Conservation (phyloP, 2,113 vertebrate species). For the Rhabdornis inornatus region DNA sequence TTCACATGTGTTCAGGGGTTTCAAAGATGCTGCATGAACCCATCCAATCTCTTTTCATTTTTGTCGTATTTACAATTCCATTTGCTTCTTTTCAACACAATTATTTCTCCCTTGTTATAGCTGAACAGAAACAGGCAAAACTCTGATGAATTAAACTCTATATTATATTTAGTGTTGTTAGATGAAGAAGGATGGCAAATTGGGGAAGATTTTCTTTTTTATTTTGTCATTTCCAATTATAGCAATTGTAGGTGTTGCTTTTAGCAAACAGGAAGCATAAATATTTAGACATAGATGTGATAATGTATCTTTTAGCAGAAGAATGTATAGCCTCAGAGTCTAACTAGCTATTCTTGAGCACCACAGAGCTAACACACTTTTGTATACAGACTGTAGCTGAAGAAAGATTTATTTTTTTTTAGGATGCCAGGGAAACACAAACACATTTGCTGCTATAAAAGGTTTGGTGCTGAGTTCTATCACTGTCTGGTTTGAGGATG, state of each 20-base stretch:
- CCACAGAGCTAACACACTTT: background rate
- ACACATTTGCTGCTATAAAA: background rate
- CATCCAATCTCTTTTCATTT: background rate
- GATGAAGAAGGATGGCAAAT: background rate
- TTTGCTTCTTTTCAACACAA: background rate
- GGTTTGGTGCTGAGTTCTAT: background rate
- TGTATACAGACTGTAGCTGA: background rate
- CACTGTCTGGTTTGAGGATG: background rate
- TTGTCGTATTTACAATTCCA: background rate
- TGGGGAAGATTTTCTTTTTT: background rate
- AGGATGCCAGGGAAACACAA: background rate
- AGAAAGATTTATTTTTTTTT: background rate
- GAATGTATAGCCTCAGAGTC: background rate
- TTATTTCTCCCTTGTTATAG: background rate
- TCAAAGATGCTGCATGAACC: background rate
- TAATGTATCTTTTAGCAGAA: background rate
- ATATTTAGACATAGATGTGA: conserved; percentile 25
- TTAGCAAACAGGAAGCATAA: conserved; percentile 20
- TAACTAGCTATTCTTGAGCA: background rate
- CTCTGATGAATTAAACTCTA: background rate
- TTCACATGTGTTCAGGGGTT: background rate
- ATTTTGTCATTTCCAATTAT: background rate
- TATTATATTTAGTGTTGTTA: background rate
- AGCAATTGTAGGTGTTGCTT: conserved; percentile 14
- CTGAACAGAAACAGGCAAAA: background rate